Percentiles rank a stretch among this genome's conserved stretches.
phyloP scores from a whole-genome alignment of 2,113 vertebrate species.

The Caranx ignobilis region DNA sequence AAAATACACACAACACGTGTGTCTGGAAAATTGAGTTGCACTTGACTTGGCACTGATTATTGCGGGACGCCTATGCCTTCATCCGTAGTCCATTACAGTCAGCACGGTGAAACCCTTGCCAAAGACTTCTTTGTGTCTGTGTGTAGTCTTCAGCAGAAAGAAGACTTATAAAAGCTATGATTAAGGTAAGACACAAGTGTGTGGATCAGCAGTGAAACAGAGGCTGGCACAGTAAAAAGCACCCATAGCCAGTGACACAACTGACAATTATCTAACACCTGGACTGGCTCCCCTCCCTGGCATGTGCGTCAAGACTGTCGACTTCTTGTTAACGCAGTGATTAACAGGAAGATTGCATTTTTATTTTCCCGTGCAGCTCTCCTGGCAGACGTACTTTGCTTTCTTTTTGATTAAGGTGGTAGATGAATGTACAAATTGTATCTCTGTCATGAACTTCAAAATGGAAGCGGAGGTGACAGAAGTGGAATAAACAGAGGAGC shows the following conservation, averaged over 20 bases:
- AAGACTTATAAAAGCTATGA: conserved; percentile 61
- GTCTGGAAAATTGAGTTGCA: conserved; percentile 25
- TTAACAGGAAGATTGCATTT: conserved; percentile 76
- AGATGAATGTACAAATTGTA: conserved; percentile 57
- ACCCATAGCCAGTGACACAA: conserved; percentile 60
- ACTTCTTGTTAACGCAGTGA: conserved; percentile 76
- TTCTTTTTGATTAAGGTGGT: conserved; percentile 76
- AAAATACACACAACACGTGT: conserved; percentile 4
- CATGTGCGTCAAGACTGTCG: conserved; percentile 65
- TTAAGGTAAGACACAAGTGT: conserved; percentile 63
- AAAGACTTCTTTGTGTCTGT: conserved; percentile 55
- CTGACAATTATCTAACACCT: conserved; percentile 78
- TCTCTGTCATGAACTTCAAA: conserved; percentile 64
- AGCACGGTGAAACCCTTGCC: conserved; percentile 31
- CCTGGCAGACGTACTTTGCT: conserved; percentile 67
- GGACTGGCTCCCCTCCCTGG: conserved; percentile 60
- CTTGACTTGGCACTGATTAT: conserved; percentile 28
- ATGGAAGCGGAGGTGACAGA: conserved; percentile 39
- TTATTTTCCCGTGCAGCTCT: conserved; percentile 69
- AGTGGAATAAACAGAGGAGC: conserved; percentile 31
- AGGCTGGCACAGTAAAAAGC: conserved; percentile 51
- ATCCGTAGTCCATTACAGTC: conserved; percentile 35
- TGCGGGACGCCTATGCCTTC: conserved; percentile 13
- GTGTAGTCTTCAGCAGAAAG: conserved; percentile 38
- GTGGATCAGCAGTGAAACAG: conserved; percentile 64